A percentile compares a stretch with the other conserved stretches of the same genome.
These are phyloP conservation scores for Gobio gobio DNA, from an alignment of 2,113 vertebrate genomes.

Conservation along the genomic window DNA sequence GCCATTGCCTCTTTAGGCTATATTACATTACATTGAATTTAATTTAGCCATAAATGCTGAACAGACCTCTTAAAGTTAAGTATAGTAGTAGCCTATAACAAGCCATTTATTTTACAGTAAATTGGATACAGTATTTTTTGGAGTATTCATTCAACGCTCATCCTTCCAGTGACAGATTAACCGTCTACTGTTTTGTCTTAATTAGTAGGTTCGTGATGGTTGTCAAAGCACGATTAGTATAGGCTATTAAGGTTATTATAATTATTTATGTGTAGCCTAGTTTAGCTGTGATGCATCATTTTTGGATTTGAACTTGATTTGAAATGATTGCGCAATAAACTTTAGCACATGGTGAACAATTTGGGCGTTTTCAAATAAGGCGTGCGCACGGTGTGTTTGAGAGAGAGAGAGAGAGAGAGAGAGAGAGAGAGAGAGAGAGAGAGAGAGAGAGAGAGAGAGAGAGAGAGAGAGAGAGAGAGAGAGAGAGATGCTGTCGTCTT, in stretches of 20 bases:
- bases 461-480: slow-evolving; percentile 56
- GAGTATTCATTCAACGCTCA: not conserved
- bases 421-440: not conserved
- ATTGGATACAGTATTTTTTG: not conserved
- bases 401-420: not conserved
- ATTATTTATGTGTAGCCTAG: not conserved
- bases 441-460: slow-evolving; percentile 41
- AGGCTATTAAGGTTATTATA: not conserved
- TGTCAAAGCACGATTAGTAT: not conserved
- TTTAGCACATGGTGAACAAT: not conserved
- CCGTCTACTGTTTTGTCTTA: not conserved
- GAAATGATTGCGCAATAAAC: not conserved
- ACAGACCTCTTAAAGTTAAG: not conserved
- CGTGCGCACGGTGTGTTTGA: not conserved
- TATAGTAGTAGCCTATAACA: not conserved
- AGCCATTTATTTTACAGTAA: not conserved
- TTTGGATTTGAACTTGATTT: not conserved
- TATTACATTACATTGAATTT: not conserved
- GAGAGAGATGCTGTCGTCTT: slow-evolving; percentile 52
- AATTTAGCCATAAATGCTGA: not conserved
- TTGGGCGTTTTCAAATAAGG: slow-evolving; percentile 16
- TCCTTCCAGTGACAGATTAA: not conserved
- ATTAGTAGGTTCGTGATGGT: not conserved
- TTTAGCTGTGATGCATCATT: not conserved
- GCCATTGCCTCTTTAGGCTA: not conserved